Conservation (phyloP, 2,888 invertebrate species). For the Scaptomyza caliginosa region DNA sequence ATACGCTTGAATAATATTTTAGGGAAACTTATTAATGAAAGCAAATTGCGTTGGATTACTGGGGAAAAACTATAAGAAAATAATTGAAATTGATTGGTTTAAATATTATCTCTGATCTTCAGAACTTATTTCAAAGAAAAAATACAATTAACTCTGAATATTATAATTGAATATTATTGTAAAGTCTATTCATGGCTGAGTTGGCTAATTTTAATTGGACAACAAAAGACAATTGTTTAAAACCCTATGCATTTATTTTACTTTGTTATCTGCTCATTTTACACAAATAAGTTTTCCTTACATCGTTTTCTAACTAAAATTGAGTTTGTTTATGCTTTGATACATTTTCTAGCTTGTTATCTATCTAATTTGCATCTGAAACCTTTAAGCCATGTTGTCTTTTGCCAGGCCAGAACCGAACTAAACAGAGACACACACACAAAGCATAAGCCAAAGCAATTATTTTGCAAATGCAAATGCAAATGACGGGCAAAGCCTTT, state of each 20-base stretch:
- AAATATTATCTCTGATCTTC: neutral
- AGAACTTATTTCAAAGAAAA: neutral
- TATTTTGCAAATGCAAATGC: constrained; percentile 58
- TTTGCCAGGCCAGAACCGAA: neutral
- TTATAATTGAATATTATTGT: neutral
- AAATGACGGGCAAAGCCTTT: constrained; percentile 44
- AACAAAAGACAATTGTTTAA: neutral
- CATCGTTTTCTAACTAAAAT: neutral
- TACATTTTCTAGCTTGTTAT: constrained; percentile 5
- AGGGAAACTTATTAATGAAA: neutral
- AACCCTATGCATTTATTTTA: neutral
- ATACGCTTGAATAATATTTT: neutral
- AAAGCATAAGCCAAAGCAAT: constrained; percentile 50
- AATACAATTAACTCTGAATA: neutral
- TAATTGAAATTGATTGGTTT: constrained; percentile 1
- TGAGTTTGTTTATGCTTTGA: constrained; percentile 1
- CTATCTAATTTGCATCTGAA: constrained; percentile 40
- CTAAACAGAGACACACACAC: constrained; percentile 12
- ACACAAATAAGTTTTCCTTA: neutral
- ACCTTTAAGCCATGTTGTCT: constrained; percentile 27
- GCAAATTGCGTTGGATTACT: constrained; percentile 4
- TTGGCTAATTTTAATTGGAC: neutral
- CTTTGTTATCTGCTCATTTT: neutral
- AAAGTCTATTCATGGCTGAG: neutral
- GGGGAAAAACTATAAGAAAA: neutral